Conservation (phyloP, 37 sponge, comb jelly and placozoan species). For the Axinella damicornis region DNA sequence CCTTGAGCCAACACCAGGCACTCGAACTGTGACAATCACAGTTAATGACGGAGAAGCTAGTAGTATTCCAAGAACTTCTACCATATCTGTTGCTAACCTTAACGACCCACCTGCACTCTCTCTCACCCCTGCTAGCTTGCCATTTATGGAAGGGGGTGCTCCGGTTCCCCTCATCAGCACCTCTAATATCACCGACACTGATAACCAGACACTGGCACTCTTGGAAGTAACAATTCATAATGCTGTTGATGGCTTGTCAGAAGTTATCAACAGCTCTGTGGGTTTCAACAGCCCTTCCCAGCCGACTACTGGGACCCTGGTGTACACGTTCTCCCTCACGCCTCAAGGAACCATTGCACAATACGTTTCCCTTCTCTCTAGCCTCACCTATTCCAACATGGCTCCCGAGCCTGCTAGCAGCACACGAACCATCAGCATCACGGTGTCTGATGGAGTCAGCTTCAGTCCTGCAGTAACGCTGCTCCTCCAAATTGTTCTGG, state of each 20-base stretch:
- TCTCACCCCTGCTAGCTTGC: neutral
- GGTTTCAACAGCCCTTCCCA: neutral
- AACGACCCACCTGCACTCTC: constrained; percentile 67
- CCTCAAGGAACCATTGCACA: constrained; percentile 27
- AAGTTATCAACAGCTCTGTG: constrained; percentile 6
- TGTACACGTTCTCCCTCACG: constrained; percentile 20
- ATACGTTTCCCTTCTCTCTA: constrained; percentile 20
- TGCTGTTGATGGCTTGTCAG: constrained; percentile 28
- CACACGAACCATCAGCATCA: constrained; percentile 33
- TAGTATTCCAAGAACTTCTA: constrained; percentile 24
- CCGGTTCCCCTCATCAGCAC: constrained; percentile 36
- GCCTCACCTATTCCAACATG: constrained; percentile 56
- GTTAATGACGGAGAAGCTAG: constrained; percentile 61
- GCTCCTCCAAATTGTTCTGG: neutral
- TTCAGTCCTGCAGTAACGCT: constrained; percentile 6
- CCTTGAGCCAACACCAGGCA: constrained; percentile 57
- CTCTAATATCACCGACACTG: constrained; percentile 41
- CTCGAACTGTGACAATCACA: constrained; percentile 43
- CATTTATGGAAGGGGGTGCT: constrained; percentile 48
- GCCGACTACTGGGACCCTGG: neutral
- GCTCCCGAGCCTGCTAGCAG: constrained; percentile 47
- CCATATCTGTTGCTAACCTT: constrained; percentile 27
- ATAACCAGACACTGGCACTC: constrained; percentile 30
- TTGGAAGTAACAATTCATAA: constrained; percentile 31
- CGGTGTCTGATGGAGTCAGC: constrained; percentile 48